A percentile compares a stretch with the other conserved stretches of the same genome.
Conservation (phyloP, 2,113 vertebrate species). For the Atrichornis clamosus region DNA sequence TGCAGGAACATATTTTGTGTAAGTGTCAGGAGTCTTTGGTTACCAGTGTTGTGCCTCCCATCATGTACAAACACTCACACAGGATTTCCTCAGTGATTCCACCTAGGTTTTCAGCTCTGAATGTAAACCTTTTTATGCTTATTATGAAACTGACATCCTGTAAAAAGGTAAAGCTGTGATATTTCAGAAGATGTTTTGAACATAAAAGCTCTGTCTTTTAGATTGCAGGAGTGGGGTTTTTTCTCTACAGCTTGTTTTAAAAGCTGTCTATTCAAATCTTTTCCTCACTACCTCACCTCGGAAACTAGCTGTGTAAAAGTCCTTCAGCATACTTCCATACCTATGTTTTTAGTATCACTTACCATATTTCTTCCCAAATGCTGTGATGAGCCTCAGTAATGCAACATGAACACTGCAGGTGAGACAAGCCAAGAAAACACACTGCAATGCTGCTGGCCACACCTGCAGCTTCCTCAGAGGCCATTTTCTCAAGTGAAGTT, state of each 20-base stretch:
- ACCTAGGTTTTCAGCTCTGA: not conserved
- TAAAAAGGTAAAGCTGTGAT: not conserved
- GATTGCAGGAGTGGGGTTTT: rapidly evolving
- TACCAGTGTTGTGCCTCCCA: not conserved
- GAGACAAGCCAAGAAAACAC: not conserved
- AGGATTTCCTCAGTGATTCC: not conserved
- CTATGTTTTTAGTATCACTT: not conserved
- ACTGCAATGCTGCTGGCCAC: not conserved
- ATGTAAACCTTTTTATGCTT: not conserved
- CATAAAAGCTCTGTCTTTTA: not conserved
- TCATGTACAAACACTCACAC: rapidly evolving
- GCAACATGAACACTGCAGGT: not conserved
- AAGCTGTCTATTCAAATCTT: not conserved
- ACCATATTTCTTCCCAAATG: not conserved
- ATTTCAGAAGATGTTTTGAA: not conserved
- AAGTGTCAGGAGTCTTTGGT: not conserved
- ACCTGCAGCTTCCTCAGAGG: not conserved
- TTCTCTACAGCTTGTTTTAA: not conserved
- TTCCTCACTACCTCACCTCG: not conserved
- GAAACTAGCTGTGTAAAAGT: not conserved
- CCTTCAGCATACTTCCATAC: not conserved
- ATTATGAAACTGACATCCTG: not conserved
- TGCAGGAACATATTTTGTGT: not conserved
- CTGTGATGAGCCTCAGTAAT: not conserved
- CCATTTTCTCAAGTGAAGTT: not conserved